A percentile compares a stretch with the other conserved stretches of the same genome.
Evolutionary conservation across 2,888 invertebrate genomes (phyloP).

Genomic region (Melipona bicolor): DNA sequence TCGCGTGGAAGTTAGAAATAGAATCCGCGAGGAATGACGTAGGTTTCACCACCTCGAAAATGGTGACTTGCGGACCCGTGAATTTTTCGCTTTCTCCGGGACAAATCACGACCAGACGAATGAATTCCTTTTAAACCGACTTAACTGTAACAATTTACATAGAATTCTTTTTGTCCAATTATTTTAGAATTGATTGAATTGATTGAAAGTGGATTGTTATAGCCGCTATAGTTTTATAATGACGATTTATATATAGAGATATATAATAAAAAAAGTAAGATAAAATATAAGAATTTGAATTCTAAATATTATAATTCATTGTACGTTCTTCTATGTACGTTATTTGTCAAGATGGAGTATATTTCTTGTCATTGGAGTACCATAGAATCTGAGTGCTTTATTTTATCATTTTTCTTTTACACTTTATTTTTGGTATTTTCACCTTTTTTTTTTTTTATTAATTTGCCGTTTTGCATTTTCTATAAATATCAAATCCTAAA

Average conservation of each 20-base stretch:
- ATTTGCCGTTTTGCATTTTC: no score
- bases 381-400: not conserved
- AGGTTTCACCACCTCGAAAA: conserved; percentile 50
- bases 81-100: conserved; percentile 31
- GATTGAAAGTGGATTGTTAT: not conserved
- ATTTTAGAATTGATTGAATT: not conserved
- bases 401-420: no score
- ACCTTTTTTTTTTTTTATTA: not conserved
- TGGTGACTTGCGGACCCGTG: conserved; percentile 1
- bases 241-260: not conserved
- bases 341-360: not conserved
- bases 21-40: conserved; percentile 70
- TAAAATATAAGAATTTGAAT: not conserved
- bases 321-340: not conserved
- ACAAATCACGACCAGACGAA: not conserved
- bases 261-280: not conserved
- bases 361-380: not conserved
- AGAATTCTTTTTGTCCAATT: not conserved
- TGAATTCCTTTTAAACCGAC: not conserved
- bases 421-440: no score
- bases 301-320: not conserved
- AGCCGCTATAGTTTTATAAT: not conserved
- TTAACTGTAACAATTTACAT: not conserved
- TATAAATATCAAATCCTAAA: no score
- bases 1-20: conserved; percentile 76